Percentiles rank a stretch among this genome's conserved stretches.
Conservation (phyloP, 2,888 invertebrate genomes). For the Arge pagana region DNA sequence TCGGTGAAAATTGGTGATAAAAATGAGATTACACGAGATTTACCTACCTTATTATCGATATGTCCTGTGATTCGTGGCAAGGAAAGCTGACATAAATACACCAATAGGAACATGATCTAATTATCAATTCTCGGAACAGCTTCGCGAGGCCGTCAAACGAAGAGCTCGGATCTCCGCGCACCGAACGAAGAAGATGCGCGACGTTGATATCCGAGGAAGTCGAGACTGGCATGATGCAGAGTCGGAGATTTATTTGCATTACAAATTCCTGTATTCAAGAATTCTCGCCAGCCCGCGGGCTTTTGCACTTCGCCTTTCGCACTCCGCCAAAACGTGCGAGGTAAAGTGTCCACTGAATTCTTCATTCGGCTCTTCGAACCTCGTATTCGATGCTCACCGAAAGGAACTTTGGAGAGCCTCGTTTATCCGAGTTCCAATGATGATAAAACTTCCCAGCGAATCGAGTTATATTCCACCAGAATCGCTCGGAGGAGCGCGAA, state of each 20-base stretch:
- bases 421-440: no score
- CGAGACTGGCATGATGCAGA: slow-evolving; percentile 21
- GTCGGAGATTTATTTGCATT: slow-evolving; percentile 31
- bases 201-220: neutral
- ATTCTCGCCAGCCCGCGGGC: neutral
- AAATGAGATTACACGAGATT: no score
- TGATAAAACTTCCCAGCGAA: no score
- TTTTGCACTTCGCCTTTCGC: neutral
- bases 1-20: no score
- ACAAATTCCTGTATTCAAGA: slow-evolving; percentile 25
- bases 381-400: no score
- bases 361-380: neutral
- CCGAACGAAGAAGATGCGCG: slow-evolving; percentile 10
- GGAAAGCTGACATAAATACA: no score
- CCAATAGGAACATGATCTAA: no score
- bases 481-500: no score
- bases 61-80: no score
- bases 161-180: slow-evolving; percentile 14
- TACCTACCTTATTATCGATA: no score
- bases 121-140: slow-evolving; percentile 18
- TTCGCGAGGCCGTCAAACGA: slow-evolving; percentile 21
- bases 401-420: no score
- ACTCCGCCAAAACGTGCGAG: neutral
- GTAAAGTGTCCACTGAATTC: neutral
- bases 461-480: no score